Evolutionary conservation across 1,140 invertebrate species (phyloP).

Genomic region (Drosophila sp.): DNA sequence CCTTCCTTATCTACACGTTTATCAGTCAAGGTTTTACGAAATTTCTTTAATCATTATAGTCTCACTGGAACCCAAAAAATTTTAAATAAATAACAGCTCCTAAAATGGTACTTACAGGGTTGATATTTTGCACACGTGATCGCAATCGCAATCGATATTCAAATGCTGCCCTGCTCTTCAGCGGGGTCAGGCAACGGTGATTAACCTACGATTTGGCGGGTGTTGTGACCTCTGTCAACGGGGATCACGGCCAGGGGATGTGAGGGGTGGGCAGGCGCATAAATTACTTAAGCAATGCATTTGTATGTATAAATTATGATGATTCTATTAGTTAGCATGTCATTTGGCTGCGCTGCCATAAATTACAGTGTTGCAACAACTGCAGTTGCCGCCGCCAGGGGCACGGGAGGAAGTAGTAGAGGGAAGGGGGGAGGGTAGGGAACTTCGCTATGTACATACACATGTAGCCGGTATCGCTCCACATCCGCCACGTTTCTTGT

Average conservation of each 20-base stretch:
- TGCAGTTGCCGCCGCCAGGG: slow-evolving; percentile 33
- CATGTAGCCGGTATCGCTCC: slow-evolving; percentile 29
- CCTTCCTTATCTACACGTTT: background rate
- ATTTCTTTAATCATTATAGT: background rate
- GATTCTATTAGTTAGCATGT: slow-evolving; percentile 82
- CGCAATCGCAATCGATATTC: slow-evolving; percentile 47
- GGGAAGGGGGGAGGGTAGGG: background rate
- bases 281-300: slow-evolving; percentile 71
- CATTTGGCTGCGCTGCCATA: slow-evolving; percentile 67
- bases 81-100: slow-evolving; percentile 1
- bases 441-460: slow-evolving; percentile 18
- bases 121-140: background rate
- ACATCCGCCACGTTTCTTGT: slow-evolving; percentile 7
- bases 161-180: slow-evolving; percentile 36
- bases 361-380: slow-evolving; percentile 71
- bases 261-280: slow-evolving; percentile 38
- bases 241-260: slow-evolving; percentile 42
- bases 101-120: slow-evolving; percentile 1
- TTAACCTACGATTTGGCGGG: slow-evolving; percentile 56
- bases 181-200: slow-evolving; percentile 50
- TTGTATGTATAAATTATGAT: slow-evolving; percentile 80
- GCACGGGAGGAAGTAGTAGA: background rate
- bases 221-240: slow-evolving; percentile 74
- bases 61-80: background rate
- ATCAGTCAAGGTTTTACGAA: background rate